A percentile compares a stretch with the other conserved stretches of the same genome.
Evolutionary conservation across 2,797 vertebrate genomes (phyloP).

Genomic region (Ceyx erithaca): DNA sequence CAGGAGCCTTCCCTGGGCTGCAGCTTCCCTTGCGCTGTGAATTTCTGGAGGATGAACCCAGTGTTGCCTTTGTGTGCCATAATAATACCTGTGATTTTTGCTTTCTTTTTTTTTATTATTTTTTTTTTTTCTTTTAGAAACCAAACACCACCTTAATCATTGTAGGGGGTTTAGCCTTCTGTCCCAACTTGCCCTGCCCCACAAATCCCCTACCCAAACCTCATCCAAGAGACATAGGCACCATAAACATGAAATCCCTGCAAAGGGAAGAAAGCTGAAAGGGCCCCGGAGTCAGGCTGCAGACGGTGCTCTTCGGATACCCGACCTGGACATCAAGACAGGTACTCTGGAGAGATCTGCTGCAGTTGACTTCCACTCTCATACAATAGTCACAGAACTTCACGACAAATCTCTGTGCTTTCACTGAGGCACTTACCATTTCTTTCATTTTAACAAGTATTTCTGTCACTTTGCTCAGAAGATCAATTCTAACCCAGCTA

Average conservation of each 20-base stretch:
- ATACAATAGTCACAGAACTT: background rate
- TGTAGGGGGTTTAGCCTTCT: constrained; percentile 87
- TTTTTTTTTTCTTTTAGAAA: constrained; percentile 83
- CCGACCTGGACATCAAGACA: constrained; percentile 86
- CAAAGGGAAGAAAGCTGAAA: constrained; percentile 55
- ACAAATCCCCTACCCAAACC: constrained; percentile 76
- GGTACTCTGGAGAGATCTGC: constrained; percentile 79
- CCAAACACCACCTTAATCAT: constrained; percentile 76
- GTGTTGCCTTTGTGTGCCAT: background rate
- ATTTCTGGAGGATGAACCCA: background rate
- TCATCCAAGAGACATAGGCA: constrained; percentile 75
- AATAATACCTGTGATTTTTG: constrained; percentile 48
- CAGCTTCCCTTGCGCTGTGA: background rate
- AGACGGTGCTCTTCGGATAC: constrained; percentile 77
- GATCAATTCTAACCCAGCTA: background rate
- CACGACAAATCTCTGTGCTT: background rate
- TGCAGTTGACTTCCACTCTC: background rate
- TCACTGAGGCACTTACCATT: constrained; percentile 4
- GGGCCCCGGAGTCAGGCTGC: constrained; percentile 37
- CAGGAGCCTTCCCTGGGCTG: background rate
- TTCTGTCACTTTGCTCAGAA: constrained; percentile 25
- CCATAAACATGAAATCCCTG: constrained; percentile 51
- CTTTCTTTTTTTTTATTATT: background rate
- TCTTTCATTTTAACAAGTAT: constrained; percentile 39
- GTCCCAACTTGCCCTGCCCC: constrained; percentile 87